These are phyloP conservation scores for Lacerta agilis DNA, from an alignment of 2,797 vertebrate genomes.

Conservation along the genomic window DNA sequence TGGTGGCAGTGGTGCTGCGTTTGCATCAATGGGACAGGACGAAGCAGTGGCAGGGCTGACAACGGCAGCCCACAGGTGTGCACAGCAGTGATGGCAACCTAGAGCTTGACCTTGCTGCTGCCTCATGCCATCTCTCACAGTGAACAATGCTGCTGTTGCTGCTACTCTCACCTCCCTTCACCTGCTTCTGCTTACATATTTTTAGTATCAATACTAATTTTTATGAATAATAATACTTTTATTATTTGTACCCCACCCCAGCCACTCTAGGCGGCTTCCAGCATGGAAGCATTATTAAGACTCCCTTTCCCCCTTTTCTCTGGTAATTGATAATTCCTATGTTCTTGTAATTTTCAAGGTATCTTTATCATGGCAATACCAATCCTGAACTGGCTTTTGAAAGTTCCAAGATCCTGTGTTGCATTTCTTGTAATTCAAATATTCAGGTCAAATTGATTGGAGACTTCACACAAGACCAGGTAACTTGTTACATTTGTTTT, in stretches of 20 bases:
- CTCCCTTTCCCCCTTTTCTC: constrained; percentile 10
- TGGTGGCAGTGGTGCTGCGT: too few species aligned
- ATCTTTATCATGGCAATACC: constrained; percentile 91
- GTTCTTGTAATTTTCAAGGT: constrained; percentile 78
- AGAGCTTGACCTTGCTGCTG: too few species aligned
- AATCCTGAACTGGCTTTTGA: constrained; percentile 95
- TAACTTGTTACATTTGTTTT: constrained; percentile 64
- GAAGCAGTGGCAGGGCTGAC: too few species aligned
- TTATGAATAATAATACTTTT: neutral
- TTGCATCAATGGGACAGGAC: too few species aligned
- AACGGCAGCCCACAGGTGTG: too few species aligned
- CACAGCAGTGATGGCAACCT: too few species aligned
- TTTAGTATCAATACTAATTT: neutral
- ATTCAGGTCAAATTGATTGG: constrained; percentile 94
- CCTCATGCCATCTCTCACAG: too few species aligned
- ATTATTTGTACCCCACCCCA: too few species aligned
- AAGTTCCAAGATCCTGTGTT: constrained; percentile 95
- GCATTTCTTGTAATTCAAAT: constrained; percentile 93
- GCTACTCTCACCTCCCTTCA: too few species aligned
- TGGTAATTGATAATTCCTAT: constrained; percentile 12
- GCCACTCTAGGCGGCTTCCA: too few species aligned
- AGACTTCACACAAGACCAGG: constrained; percentile 97
- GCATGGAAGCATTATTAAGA: neutral
- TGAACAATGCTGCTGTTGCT: too few species aligned
- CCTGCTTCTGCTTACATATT: neutral